A percentile compares a stretch with the other conserved stretches of the same genome.
These are phyloP conservation scores for Sepiola atlantica DNA, from an alignment of 2,888 invertebrate genomes.

Conservation along the genomic window DNA sequence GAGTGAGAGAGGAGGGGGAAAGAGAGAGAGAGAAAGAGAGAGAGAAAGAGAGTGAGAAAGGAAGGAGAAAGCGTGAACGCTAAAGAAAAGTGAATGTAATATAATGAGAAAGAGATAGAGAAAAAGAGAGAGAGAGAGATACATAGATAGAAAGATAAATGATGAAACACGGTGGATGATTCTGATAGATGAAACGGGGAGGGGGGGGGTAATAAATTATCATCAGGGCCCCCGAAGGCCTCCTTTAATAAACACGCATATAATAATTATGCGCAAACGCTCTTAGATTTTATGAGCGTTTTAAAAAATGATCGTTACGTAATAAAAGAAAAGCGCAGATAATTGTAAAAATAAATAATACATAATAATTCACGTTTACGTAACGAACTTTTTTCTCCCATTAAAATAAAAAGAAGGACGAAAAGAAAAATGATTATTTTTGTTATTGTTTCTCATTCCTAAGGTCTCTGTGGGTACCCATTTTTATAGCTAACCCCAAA, in stretches of 20 bases:
- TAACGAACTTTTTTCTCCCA: no score
- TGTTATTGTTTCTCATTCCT: no score
- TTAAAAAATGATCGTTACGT: not conserved
- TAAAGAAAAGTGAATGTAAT: not conserved
- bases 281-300: not conserved
- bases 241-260: not conserved
- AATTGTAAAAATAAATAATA: no score
- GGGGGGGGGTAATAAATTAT: not conserved
- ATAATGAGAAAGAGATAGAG: not conserved
- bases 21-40: no score
- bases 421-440: no score
- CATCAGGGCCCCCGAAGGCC: not conserved
- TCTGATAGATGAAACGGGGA: not conserved
- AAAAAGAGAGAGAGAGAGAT: not conserved
- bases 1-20: no score
- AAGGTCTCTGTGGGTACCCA: no score
- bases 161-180: not conserved
- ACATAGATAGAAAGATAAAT: not conserved
- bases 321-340: no score
- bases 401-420: no score
- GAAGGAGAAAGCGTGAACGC: no score
- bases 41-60: not conserved
- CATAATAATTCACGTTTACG: no score
- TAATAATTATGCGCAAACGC: not conserved
- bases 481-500: no score